Percentiles rank a stretch among this genome's conserved stretches.
phyloP scores from a whole-genome alignment of 2,797 vertebrate species.

The Crenichthys baileyi region DNA sequence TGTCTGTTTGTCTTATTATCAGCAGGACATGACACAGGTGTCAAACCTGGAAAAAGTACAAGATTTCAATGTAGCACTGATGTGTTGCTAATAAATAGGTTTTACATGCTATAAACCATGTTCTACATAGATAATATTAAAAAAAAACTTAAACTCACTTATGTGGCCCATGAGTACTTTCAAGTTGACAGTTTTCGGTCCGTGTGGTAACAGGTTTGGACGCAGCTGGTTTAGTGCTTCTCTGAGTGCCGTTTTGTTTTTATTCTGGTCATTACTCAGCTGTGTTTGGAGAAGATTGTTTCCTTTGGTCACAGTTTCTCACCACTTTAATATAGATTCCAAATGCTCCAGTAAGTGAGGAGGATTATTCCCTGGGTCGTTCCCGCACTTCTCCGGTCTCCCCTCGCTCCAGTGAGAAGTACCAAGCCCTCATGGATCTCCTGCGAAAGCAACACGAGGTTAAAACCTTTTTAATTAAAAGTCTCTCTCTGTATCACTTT shows the following conservation, averaged over 20 bases:
- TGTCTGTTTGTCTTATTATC: slow-evolving; percentile 46
- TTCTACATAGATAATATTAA: background rate
- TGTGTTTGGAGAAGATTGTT: background rate
- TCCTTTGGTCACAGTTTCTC: slow-evolving; percentile 2
- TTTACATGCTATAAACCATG: background rate
- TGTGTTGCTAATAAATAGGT: background rate
- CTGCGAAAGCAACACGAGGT: slow-evolving; percentile 88
- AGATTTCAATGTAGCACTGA: background rate
- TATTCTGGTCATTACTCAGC: background rate
- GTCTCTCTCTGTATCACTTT: background rate
- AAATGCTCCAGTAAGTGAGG: slow-evolving; percentile 82
- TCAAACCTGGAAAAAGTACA: slow-evolving; percentile 4
- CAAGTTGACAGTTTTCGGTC: background rate
- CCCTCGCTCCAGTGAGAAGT: slow-evolving; percentile 83
- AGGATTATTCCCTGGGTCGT: slow-evolving; percentile 84
- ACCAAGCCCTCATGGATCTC: slow-evolving; percentile 84
- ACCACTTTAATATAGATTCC: slow-evolving; percentile 81
- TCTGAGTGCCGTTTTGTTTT: background rate
- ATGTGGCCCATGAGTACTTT: background rate
- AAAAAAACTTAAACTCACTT: background rate
- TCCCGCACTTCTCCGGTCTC: slow-evolving; percentile 79
- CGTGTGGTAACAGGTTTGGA: background rate
- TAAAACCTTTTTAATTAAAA: slow-evolving; percentile 1
- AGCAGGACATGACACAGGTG: slow-evolving; percentile 17
- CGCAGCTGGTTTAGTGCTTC: background rate